Evolutionary conservation across 2,888 invertebrate species (phyloP).

Genomic region (Dione vanillae): DNA sequence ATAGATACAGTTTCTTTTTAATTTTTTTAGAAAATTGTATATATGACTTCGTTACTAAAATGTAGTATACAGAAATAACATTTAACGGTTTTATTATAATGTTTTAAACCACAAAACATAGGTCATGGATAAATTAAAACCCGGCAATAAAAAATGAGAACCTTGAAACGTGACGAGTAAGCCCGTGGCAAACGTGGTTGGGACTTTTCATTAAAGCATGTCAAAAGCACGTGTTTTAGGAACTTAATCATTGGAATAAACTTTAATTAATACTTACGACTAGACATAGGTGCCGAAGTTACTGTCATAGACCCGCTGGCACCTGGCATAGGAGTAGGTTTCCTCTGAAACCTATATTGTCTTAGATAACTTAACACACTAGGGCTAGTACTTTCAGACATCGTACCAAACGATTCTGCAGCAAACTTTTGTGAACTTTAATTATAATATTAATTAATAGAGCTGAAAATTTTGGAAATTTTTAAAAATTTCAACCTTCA

Average conservation of each 20-base stretch:
- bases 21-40: no score
- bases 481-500: conserved; percentile 61
- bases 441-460: conserved; percentile 48
- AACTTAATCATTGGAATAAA: not conserved
- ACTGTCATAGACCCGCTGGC: conserved; percentile 66
- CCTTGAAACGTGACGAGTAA: conserved; percentile 48
- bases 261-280: conserved; percentile 66
- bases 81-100: not conserved
- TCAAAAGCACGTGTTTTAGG: conserved; percentile 56
- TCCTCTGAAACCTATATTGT: conserved; percentile 88
- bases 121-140: conserved; percentile 27
- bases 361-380: conserved; percentile 86
- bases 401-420: conserved; percentile 50
- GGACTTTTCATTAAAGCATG: conserved; percentile 53
- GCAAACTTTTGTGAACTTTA: conserved; percentile 44
- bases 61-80: not conserved
- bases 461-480: conserved; percentile 51
- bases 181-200: conserved; percentile 58
- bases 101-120: not conserved
- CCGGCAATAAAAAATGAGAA: conserved; percentile 44
- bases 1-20: no score
- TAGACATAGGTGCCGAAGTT: conserved; percentile 66
- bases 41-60: not conserved
- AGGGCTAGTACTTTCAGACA: conserved; percentile 81
- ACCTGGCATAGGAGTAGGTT: conserved; percentile 68